Base-by-base conservation (phyloP, 2,113 vertebrate genomes). In the Peromyscus polionotus region DNA sequence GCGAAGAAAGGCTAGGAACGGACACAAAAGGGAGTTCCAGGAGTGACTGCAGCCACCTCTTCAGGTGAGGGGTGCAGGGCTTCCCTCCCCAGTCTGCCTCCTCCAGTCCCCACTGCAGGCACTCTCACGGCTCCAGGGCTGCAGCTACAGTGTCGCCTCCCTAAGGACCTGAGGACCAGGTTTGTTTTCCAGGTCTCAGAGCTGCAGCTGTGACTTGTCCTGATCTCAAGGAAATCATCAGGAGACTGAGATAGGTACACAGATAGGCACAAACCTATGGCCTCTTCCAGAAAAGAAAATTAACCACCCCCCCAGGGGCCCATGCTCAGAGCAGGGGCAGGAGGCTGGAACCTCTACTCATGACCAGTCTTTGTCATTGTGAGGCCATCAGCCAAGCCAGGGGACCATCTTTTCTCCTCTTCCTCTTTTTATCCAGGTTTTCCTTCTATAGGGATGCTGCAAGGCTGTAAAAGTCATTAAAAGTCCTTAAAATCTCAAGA, bases 401-500 rank as follows among this genome's bases (percentile, higher is more conserved):
- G 17, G 8, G 10, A 70, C 57, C 11, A 5, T 36, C 31, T 81
- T 31, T 28, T 8, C 22, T 57, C n/a, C 72, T 11, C 20, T 5
- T 45, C 68, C 42, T 6, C 1, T 0, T 17, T 28, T 79, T 26
- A 72, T 63, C 8, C 19, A 5, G 14, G 14, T 61, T 91, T 88
- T 94, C 12, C 45, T 67, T 73, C 90, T 84, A 45, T 0, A 81
- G 88, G 36, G 42, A 87, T 17, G 28, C 77, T 31, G 72, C 81
- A 51, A 28, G 83, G 93, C 51, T 67, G 72, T 33, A 75, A 79
- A 92, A 95, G 88, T 51, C 16, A 20, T 90, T 59, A 75, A 68
- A 90, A 94, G 88, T 54, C 22, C 33, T 92, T 61, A 76, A 75
- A 90, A 48, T 88, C 42, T 73, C 59, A 81, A 65, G 87, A 90